Base-by-base conservation (phyloP, 2,113 vertebrate genomes). In the Colius striatus region DNA sequence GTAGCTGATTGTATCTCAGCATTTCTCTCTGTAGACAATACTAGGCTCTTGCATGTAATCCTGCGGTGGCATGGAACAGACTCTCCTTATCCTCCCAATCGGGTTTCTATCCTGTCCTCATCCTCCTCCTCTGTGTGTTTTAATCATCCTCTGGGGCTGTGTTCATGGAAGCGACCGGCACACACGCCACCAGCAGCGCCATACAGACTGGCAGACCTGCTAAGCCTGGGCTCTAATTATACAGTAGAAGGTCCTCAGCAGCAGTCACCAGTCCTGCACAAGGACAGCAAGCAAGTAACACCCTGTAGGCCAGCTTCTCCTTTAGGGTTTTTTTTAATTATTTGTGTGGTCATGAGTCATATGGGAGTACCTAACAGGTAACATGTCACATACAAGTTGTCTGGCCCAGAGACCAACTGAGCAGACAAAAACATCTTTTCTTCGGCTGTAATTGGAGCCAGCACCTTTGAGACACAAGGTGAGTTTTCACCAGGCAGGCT, bases 1-100 rank as follows among this genome's bases (percentile, higher is more conserved):
- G 88, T 68, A 92, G 82, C 61, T 0, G 30, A 91, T 90, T 22
- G 34, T 92, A 93, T 94, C 92, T 90, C 1, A 0, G 13, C 68
- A 95, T 34, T 36, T 83, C 36, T 86, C 36, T 87, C 72, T 81
- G 88, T 82, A 94, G 90, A 88, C 51, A 90, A 67, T 11, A 43
- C 27, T 6, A 1, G 32, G 18, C 38, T 62, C 48, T 58, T 7
- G 5, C 63, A 71, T 83, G 86, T 85, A 91, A 79, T 77, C 55
- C 36, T 17, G 1, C 10, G 26, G 63, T 60, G 75, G 68, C 43
- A 85, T 1, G 5, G 72, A 95, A 74, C 63, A 86, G 27, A 55
- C 80, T 74, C 21, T 91, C 51, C 51, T 84, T 91, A 88, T 94
- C 87, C 60, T 88, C 57, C 41, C 22, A 4, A 63, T 74, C 43